A percentile compares a stretch with the other conserved stretches of the same genome.
phyloP scores from a whole-genome alignment of 2,888 invertebrate species.

The Gibbula magus region DNA sequence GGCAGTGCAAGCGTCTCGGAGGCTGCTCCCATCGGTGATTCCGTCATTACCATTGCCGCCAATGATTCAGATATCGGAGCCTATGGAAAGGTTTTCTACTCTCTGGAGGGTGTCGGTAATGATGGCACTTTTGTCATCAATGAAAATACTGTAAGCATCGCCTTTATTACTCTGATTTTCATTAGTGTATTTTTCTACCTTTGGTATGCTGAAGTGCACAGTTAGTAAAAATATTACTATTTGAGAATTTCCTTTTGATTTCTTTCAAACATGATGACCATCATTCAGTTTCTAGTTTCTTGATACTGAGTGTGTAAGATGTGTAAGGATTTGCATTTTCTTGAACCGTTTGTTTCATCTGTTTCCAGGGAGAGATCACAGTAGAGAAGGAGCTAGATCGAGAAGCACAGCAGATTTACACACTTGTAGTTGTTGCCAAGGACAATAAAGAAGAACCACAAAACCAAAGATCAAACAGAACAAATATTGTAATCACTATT shows the following conservation, averaged over 20 bases:
- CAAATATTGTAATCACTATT: constrained; percentile 80
- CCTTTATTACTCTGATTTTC: background rate
- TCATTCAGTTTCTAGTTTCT: no score
- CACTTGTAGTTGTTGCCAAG: constrained; percentile 83
- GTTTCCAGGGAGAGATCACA: constrained; percentile 62
- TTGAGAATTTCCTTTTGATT: no score
- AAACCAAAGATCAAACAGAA: constrained; percentile 74
- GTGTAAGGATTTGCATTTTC: background rate
- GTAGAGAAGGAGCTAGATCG: constrained; percentile 81
- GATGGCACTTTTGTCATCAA: constrained; percentile 85
- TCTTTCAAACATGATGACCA: no score
- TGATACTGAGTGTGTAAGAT: background rate
- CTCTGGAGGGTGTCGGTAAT: constrained; percentile 83
- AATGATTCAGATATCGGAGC: constrained; percentile 80
- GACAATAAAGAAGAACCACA: constrained; percentile 80
- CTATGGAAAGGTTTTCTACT: constrained; percentile 83
- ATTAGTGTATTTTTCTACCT: no score
- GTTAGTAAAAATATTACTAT: no score
- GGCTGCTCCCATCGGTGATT: constrained; percentile 58
- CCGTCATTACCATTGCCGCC: constrained; percentile 83
- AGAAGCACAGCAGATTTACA: constrained; percentile 83
- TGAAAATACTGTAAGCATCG: constrained; percentile 53
- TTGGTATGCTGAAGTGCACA: no score
- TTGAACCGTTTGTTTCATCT: background rate
- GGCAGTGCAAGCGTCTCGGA: constrained; percentile 50